Evolutionary conservation across 2,888 invertebrate genomes (phyloP), one percentile per base, ranked within the genome.

Genomic region (Lasioglossum marginatum): DNA sequence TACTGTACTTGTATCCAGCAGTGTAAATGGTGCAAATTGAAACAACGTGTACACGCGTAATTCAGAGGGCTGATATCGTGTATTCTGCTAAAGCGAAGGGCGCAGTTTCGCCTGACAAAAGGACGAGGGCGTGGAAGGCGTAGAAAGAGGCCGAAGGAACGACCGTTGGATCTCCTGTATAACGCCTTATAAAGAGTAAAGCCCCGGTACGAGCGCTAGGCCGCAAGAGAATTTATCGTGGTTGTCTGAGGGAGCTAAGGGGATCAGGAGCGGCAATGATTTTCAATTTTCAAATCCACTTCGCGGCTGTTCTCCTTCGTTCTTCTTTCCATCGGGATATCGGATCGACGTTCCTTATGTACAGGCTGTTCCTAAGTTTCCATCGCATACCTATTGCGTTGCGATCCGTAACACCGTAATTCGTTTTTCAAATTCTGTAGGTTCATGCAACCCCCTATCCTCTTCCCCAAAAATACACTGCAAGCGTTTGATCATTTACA

Each of bases 251-350:
- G 90, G 88, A 91, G 87, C 92, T 94, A 94, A 94, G 94, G 93
- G 94, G 94, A 94, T 94, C 94, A 93, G 88, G 89, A 89, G 89
- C 91, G 90, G 94, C 94, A 94, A 94, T 94, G 94, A 94, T 94
- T 94, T 94, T 94, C 94, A 94, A 94, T 94, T 94, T 94, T 93
- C 90, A 91, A 93, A 93, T 93, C 93, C 93, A 94, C 94, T 94
- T 94, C 91, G 90, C 83, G 87, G 87, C 90, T 90, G 88, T 88
- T 85, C 89, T 88, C 88, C 88, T 91, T 90, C 90, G 87, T 90
- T 90, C 90, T 89, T 88, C 88, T 82, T 89, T 77, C 73, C 66
- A 81, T 72, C 45, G 77, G 74, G 80, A 88, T 78, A 83, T 87
- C 83, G 77, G 77, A 90, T 82, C 81, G 88, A 81, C 84, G 81